Evolutionary conservation across 2,797 vertebrate genomes (phyloP), one percentile per base, ranked within the genome.

Genomic region (Thripadectes ignobilis): DNA sequence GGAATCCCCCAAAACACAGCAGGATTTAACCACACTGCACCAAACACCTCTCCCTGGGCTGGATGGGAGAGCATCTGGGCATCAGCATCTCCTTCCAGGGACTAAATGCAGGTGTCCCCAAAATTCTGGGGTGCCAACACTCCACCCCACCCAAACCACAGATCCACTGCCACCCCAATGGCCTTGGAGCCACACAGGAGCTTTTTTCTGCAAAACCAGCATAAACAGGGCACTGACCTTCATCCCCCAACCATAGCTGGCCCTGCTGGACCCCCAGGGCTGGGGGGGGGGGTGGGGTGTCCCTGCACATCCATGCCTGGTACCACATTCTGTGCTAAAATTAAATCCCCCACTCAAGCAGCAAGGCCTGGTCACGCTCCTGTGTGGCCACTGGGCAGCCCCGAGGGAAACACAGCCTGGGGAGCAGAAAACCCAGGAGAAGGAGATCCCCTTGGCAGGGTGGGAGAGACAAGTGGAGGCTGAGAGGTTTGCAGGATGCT

Each of bases 131-230:
- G 14, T 32, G 14, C 29, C 51, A 52, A 52, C 51, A 19, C 51
- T 52, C 29, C 51, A 7, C 51, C n/a, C 10, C 7, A 17, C 7
- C 34, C 0, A 1, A 8, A 8, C 2, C 10, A 1, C 0, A 0
- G 54, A 48, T 38, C 22, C 83, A 19, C 57, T 38, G 6, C 16
- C 2, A 0, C n/a, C 66, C 49, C 79, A 55, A 71, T 66, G 20
- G 43, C 54, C 39, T 9, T 24, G 75, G 51, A 69, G 71, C 45
- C 24, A 1, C 58, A 2, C 39, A 1, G 27, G 27, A 54, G 45
- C 20, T 17, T 23, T 15, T 10, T 2, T 3, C 63, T 57, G 24
- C 29, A 52, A 58, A 59, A 10, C 8, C 29, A 8, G 39, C 43
- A 54, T 2, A 10, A 84, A 45, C 9, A 49, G 63, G 48, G 26